A percentile compares a stretch with the other conserved stretches of the same genome.
Conservation (phyloP, 2,888 invertebrate species). For the Beris chalybata region DNA sequence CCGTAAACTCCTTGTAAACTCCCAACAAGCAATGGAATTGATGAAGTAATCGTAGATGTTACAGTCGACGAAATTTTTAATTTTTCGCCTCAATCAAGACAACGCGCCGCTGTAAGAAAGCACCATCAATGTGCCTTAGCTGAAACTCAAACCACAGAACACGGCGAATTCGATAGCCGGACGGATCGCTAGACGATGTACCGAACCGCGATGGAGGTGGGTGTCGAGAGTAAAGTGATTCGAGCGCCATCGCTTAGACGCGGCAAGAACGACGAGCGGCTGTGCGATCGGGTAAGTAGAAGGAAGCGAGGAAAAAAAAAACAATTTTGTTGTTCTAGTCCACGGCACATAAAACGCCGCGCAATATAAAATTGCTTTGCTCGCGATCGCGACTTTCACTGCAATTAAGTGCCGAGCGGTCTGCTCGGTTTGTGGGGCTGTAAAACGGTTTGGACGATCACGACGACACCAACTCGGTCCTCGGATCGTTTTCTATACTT, state of each 20-base stretch:
- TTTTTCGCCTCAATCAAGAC: not conserved
- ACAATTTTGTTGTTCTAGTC: not conserved
- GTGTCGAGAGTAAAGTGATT: constrained; percentile 62
- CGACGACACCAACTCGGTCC: too few relatives aligned
- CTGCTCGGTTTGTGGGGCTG: not conserved
- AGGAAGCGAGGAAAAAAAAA: not conserved
- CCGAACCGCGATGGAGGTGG: not conserved
- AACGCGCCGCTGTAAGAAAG: not conserved
- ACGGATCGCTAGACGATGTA: constrained; percentile 8
- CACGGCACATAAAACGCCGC: not conserved
- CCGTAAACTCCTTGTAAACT: not conserved
- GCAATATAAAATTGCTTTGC: constrained; percentile 12
- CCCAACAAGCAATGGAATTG: constrained; percentile 24
- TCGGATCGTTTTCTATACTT: too few relatives aligned
- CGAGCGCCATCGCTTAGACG: constrained; percentile 77
- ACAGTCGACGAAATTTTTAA: not conserved
- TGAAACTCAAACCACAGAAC: constrained; percentile 17
- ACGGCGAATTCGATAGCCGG: not conserved
- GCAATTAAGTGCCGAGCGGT: constrained; percentile 13
- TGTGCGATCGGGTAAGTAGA: constrained; percentile 74
- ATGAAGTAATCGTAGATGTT: not conserved
- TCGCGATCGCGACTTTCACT: constrained; percentile 29
- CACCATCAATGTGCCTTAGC: constrained; percentile 31
- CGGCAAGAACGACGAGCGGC: constrained; percentile 76
- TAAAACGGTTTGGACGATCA: not conserved